Percentiles rank a stretch among this genome's conserved stretches.
Conservation (phyloP, 2,888 invertebrate genomes). For the Metellina segmentata region DNA sequence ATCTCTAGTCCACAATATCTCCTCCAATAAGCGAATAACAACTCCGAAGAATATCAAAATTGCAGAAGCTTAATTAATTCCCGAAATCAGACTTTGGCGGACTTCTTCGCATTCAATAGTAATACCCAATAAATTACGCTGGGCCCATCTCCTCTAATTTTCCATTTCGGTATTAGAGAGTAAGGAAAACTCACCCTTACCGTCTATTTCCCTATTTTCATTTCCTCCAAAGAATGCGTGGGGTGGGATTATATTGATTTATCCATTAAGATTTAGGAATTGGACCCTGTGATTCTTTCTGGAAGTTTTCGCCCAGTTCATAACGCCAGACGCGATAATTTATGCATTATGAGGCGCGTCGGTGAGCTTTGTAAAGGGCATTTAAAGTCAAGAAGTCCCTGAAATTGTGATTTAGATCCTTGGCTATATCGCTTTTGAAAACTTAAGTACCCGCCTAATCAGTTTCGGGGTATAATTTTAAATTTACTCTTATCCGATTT, state of each 20-base stretch:
- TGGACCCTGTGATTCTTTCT: conserved; percentile 27
- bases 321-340: conserved; percentile 19
- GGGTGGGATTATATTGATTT: conserved; percentile 58
- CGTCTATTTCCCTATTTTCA: conserved; percentile 23
- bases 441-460: not conserved
- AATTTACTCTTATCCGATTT: not conserved
- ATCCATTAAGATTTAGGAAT: conserved; percentile 62
- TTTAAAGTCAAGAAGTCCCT: conserved; percentile 12
- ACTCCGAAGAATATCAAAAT: conserved; percentile 29
- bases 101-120: conserved; percentile 57
- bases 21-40: conserved; percentile 12
- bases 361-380: conserved; percentile 4
- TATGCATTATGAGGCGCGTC: conserved; percentile 10
- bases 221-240: conserved; percentile 18
- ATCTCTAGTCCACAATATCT: conserved; percentile 9
- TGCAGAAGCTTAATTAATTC: conserved; percentile 45
- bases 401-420: not conserved
- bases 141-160: conserved; percentile 47
- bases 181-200: not conserved
- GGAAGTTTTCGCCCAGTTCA: not conserved
- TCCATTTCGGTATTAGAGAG: conserved; percentile 34
- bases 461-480: not conserved
- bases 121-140: conserved; percentile 65
- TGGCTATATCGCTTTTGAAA: not conserved
- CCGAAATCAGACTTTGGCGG: conserved; percentile 13